Evolutionary conservation across 1,140 invertebrate genomes (phyloP).

Genomic region (Drosophila miranda): DNA sequence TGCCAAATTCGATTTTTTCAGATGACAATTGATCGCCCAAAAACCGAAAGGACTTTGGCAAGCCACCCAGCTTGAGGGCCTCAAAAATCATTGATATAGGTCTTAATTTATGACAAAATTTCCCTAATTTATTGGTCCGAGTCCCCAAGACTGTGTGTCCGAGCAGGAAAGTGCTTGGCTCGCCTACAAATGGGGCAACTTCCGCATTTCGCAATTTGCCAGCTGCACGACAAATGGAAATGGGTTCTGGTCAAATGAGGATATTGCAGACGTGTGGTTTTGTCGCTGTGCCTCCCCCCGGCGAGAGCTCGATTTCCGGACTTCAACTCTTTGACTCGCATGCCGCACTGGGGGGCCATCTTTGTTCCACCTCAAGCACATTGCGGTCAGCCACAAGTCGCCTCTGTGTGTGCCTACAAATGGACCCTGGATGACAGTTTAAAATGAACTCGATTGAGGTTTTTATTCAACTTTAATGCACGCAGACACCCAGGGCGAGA

Average conservation of each 20-base stretch:
- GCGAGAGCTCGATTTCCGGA: conserved; percentile 36
- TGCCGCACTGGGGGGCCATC: conserved; percentile 5
- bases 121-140: conserved; percentile 12
- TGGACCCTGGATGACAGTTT: conserved; percentile 39
- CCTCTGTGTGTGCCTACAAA: conserved; percentile 4
- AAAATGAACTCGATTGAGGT: conserved; percentile 61
- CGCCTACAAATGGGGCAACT: conserved; percentile 67
- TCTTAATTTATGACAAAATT: not conserved
- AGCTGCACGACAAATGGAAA: conserved; percentile 46
- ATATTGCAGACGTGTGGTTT: conserved; percentile 44
- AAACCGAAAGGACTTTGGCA: no score
- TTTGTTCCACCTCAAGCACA: conserved; percentile 50
- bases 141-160: conserved; percentile 20
- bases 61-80: no score
- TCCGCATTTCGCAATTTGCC: conserved; percentile 59
- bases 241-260: conserved; percentile 44
- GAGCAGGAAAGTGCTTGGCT: conserved; percentile 36
- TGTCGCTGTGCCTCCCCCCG: not conserved
- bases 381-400: conserved; percentile 60
- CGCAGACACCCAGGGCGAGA: conserved; percentile 1
- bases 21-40: no score
- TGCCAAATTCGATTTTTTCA: no score
- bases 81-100: no score
- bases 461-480: conserved; percentile 34
- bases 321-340: conserved; percentile 18